A percentile compares a stretch with the other conserved stretches of the same genome.
Evolutionary conservation across 2,888 invertebrate species (phyloP).

Genomic region (Escarpia spicata): DNA sequence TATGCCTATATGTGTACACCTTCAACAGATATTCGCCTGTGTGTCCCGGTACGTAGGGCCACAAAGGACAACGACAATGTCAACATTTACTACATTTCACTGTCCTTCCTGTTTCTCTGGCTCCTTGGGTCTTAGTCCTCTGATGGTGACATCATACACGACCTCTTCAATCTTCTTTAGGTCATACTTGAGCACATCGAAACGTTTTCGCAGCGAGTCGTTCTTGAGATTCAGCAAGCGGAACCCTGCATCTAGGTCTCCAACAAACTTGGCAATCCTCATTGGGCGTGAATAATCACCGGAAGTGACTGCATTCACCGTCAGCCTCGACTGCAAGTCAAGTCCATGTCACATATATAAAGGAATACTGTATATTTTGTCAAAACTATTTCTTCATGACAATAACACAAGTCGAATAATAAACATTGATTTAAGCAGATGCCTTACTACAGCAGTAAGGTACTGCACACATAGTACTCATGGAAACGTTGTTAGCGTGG

Average conservation of each 20-base stretch:
- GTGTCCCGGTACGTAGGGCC: too few relatives aligned
- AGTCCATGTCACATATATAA: conserved; percentile 17
- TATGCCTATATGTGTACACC: too few relatives aligned
- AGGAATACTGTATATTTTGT: background rate
- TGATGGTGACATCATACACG: conserved; percentile 63
- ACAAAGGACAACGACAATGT: too few relatives aligned
- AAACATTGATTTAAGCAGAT: too few relatives aligned
- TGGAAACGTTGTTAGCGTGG: too few relatives aligned
- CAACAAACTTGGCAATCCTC: conserved; percentile 85
- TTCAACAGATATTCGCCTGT: background rate
- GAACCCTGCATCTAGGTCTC: conserved; percentile 88
- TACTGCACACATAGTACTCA: too few relatives aligned
- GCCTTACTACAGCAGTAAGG: too few relatives aligned
- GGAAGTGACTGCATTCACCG: conserved; percentile 68
- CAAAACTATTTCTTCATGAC: too few relatives aligned
- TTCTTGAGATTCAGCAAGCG: conserved; percentile 90
- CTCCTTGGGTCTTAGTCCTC: conserved; percentile 52
- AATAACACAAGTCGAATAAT: too few relatives aligned
- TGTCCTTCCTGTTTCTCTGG: background rate
- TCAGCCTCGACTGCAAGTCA: conserved; percentile 62
- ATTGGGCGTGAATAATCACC: conserved; percentile 85
- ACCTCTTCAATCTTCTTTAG: conserved; percentile 86
- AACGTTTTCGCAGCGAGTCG: conserved; percentile 75
- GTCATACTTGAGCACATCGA: conserved; percentile 77
- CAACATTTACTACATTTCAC: background rate